These are phyloP conservation scores for Sinentomon sp. DNA, from an alignment of 2,888 invertebrate genomes.

Conservation along the genomic window DNA sequence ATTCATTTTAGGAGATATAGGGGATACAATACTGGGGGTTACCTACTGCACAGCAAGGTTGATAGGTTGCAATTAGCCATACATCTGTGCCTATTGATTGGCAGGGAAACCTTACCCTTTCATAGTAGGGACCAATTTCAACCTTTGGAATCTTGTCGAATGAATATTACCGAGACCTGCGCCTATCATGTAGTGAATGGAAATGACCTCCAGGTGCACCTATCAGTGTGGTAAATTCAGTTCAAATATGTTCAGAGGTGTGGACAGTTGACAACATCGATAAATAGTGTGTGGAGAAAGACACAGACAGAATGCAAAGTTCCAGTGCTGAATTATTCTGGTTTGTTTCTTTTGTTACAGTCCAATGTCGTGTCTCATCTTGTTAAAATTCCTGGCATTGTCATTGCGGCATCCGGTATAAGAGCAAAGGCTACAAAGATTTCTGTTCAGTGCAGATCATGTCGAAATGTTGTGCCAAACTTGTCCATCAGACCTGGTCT, in stretches of 20 bases:
- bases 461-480: constrained; percentile 65
- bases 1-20: too few species aligned
- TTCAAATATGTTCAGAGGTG: background rate
- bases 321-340: background rate
- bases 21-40: too few species aligned
- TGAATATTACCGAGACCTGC: too few species aligned
- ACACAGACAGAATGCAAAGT: background rate
- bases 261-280: background rate
- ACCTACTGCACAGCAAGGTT: too few species aligned
- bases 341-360: constrained; percentile 24
- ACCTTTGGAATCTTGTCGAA: too few species aligned
- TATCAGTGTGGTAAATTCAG: background rate
- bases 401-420: constrained; percentile 76
- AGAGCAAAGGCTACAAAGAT: constrained; percentile 85
- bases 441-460: constrained; percentile 82
- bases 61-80: too few species aligned
- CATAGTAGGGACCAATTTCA: too few species aligned
- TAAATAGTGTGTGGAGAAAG: background rate
- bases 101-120: too few species aligned
- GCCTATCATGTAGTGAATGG: background rate
- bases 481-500: constrained; percentile 74
- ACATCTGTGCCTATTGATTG: too few species aligned
- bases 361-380: constrained; percentile 76
- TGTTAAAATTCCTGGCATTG: constrained; percentile 84
- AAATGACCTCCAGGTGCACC: background rate